Evolutionary conservation across 2,888 invertebrate species (phyloP).

Genomic region (Eretmocerus hayati): DNA sequence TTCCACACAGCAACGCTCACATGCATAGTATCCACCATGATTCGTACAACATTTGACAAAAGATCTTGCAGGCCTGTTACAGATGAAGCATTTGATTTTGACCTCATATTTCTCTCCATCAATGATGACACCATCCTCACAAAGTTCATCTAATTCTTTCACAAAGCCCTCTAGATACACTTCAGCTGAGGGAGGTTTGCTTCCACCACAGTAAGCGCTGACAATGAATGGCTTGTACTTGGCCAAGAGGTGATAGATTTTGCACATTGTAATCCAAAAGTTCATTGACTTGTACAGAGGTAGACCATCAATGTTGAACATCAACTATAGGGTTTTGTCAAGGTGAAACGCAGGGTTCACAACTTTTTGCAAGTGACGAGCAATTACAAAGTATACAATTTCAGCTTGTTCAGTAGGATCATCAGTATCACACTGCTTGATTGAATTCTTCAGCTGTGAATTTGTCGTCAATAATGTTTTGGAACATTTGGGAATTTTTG

Average conservation of each 20-base stretch:
- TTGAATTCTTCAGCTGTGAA: background rate
- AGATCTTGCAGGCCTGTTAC: too few species aligned
- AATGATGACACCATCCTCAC: background rate
- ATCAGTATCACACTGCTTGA: background rate
- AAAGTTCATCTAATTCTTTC: background rate
- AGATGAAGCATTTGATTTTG: too few species aligned
- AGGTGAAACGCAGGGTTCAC: background rate
- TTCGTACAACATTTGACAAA: background rate
- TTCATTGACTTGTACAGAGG: background rate
- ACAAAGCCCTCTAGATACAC: too few species aligned
- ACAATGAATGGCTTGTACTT: background rate
- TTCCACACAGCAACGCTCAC: too few species aligned
- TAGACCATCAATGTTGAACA: too few species aligned
- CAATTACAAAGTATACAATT: background rate
- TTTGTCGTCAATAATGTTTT: background rate
- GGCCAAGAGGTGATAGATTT: background rate
- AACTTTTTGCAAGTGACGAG: background rate
- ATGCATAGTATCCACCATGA: background rate
- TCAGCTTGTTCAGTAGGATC: background rate
- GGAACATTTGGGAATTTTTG: too few species aligned
- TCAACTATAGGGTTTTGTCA: background rate
- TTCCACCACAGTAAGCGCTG: too few species aligned
- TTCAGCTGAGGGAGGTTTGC: too few species aligned
- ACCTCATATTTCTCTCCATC: background rate
- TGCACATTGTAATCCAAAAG: background rate